These are phyloP conservation scores for Malurus elegans DNA, from an alignment of 2,113 vertebrate species.

Conservation along the genomic window DNA sequence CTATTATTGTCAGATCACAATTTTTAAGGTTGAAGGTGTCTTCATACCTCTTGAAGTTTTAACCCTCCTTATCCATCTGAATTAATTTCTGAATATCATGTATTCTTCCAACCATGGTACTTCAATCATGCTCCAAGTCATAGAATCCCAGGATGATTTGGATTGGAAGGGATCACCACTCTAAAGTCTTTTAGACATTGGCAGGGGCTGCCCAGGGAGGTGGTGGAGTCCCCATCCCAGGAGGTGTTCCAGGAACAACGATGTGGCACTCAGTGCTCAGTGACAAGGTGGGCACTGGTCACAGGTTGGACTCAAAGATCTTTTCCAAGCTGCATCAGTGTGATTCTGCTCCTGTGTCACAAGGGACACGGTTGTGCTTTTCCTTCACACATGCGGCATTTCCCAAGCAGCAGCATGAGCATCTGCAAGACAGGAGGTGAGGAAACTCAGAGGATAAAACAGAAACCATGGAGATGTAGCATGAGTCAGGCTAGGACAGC, in stretches of 20 bases:
- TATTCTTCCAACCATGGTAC: not conserved
- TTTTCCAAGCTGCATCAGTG: not conserved
- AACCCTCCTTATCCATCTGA: not conserved
- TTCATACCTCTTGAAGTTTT: not conserved
- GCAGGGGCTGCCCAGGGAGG: not conserved
- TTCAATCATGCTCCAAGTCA: not conserved
- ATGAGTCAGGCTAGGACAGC: not conserved
- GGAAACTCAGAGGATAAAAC: not conserved
- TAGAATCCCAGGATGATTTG: not conserved
- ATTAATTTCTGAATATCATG: not conserved
- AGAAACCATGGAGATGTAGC: accelerated
- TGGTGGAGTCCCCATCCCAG: not conserved
- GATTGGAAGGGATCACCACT: not conserved
- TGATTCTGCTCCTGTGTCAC: not conserved
- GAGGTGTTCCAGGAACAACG: not conserved
- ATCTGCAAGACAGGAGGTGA: not conserved
- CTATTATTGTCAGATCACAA: not conserved
- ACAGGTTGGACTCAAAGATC: accelerated
- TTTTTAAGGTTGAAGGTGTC: not conserved
- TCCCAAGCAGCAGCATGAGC: not conserved
- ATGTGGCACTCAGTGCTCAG: not conserved
- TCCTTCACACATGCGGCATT: accelerated
- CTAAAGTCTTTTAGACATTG: not conserved
- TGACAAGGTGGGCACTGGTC: not conserved
- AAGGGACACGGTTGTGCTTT: not conserved